These are phyloP conservation scores for Parus major DNA, from an alignment of 2,113 vertebrate genomes.

Conservation along the genomic window DNA sequence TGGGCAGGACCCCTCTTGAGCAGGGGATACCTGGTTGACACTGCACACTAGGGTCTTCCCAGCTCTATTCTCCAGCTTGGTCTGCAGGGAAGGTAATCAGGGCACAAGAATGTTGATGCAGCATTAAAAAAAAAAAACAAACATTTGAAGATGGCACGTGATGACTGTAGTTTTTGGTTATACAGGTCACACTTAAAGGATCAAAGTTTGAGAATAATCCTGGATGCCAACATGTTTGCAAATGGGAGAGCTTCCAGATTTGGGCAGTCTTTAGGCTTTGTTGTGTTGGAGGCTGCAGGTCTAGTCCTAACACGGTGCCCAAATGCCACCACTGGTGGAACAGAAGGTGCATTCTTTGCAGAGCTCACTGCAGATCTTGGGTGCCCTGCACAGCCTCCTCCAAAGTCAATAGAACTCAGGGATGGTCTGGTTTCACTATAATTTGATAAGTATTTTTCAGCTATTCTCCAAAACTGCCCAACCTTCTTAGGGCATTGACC, in stretches of 20 bases:
- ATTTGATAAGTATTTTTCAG: neutral
- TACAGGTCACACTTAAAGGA: neutral
- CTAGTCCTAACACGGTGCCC: fast-evolving
- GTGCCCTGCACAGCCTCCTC: neutral
- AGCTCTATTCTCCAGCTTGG: neutral
- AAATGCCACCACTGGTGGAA: neutral
- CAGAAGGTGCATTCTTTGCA: fast-evolving
- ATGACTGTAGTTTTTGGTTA: neutral
- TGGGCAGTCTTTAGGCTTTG: neutral
- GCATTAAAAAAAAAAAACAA: neutral
- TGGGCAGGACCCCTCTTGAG: neutral
- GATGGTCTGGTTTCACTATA: neutral
- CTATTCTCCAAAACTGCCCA: neutral
- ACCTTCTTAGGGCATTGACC: neutral
- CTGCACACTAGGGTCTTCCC: neutral
- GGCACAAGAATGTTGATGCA: neutral
- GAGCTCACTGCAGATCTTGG: neutral
- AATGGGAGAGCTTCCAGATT: neutral
- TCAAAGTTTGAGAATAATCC: neutral
- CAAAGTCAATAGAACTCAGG: neutral
- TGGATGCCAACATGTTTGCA: neutral
- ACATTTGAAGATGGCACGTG: neutral
- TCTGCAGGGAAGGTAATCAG: neutral
- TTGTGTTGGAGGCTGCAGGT: neutral
- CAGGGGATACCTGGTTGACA: neutral